phyloP scores from a whole-genome alignment of 2,888 invertebrate species.

The Vannuccia rotundouncinata region DNA sequence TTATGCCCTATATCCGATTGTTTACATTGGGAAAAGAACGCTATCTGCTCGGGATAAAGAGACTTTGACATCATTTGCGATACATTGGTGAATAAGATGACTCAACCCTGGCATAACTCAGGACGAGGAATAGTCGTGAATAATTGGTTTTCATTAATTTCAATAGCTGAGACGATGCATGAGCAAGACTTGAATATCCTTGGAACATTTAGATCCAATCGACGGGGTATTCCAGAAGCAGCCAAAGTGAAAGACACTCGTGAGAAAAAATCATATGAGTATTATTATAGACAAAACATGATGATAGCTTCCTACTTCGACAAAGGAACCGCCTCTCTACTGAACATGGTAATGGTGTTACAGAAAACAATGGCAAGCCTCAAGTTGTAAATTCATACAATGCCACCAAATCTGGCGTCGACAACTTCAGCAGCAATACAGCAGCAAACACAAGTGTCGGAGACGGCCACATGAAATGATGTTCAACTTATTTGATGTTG shows the following conservation, averaged over 20 bases:
- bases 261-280: not conserved
- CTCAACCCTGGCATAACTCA: not conserved
- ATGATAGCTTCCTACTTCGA: not conserved
- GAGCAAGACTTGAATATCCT: not conserved
- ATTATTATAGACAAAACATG: not conserved
- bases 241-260: not conserved
- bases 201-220: not conserved
- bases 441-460: not conserved
- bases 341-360: not conserved
- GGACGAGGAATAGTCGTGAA: not conserved
- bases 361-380: not conserved
- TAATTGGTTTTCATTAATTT: not conserved
- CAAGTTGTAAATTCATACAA: not conserved
- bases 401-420: not conserved
- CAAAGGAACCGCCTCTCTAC: not conserved
- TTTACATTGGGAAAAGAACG: not conserved
- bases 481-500: conserved; percentile 6
- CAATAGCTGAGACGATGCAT: not conserved
- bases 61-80: not conserved
- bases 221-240: not conserved
- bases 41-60: not conserved
- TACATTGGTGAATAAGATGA: not conserved
- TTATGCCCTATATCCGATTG: not conserved
- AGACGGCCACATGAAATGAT: not conserved
- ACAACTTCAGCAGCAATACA: not conserved